Evolutionary conservation across 1,140 invertebrate species (phyloP).

Genomic region (Pogonomyrmex barbatus): DNA sequence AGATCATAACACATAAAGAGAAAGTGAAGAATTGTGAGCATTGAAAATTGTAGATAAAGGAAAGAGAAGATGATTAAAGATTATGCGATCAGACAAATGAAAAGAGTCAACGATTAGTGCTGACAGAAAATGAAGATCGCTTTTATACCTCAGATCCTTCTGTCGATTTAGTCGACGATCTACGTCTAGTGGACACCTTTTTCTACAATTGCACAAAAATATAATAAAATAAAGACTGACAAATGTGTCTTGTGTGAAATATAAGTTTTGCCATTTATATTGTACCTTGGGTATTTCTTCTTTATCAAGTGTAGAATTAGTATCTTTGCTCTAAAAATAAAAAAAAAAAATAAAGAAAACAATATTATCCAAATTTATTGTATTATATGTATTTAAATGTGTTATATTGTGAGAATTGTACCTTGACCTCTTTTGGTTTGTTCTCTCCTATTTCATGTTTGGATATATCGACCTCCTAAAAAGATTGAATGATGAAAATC

Average conservation of each 20-base stretch:
- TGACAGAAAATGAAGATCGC: conserved; percentile 38
- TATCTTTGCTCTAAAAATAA: conserved; percentile 70
- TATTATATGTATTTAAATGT: not conserved
- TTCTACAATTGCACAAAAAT: conserved; percentile 64
- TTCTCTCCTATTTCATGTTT: conserved; percentile 54
- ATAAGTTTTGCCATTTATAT: conserved; percentile 21
- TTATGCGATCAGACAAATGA: conserved; percentile 10
- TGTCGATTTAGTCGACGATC: conserved; percentile 59
- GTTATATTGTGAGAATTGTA: conserved; percentile 35
- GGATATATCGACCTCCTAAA: conserved; percentile 54
- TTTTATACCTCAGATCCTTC: conserved; percentile 67
- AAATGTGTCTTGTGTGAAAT: not conserved
- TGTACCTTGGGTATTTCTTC: conserved; percentile 65
- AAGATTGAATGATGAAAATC: conserved; percentile 24
- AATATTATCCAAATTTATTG: not conserved
- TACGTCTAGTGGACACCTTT: conserved; percentile 57
- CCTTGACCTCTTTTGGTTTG: conserved; percentile 45
- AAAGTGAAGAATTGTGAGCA: not conserved
- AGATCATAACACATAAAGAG: conserved; percentile 16
- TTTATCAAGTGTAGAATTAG: conserved; percentile 62
- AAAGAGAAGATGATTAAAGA: not conserved
- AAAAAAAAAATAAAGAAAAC: conserved; percentile 39
- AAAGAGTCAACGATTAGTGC: conserved; percentile 40
- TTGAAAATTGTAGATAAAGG: conserved; percentile 3
- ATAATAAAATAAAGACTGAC: conserved; percentile 11